phyloP scores from a whole-genome alignment of 2,797 vertebrate species.

The Craterocephalus amniculus region DNA sequence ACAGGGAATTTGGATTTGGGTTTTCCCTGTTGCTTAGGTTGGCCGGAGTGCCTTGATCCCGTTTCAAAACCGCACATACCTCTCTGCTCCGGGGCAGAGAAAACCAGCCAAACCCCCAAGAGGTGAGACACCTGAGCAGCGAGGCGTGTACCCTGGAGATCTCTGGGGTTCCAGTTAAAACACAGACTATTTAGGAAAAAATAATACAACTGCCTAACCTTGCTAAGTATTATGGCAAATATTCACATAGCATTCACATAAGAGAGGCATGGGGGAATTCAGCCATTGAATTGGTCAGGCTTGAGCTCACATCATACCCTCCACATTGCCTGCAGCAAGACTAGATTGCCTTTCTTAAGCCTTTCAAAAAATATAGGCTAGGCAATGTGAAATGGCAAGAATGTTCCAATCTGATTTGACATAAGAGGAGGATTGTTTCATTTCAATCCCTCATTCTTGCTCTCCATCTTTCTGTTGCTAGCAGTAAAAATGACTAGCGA shows the following conservation, averaged over 20 bases:
- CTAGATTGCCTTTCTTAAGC: slow-evolving; percentile 69
- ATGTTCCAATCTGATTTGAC: slow-evolving; percentile 78
- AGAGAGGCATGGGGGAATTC: slow-evolving; percentile 53
- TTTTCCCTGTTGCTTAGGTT: slow-evolving; percentile 64
- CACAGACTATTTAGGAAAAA: slow-evolving; percentile 72
- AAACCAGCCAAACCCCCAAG: slow-evolving; percentile 36
- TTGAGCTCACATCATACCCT: slow-evolving; percentile 52
- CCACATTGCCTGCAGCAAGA: slow-evolving; percentile 61
- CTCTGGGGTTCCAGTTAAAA: slow-evolving; percentile 69
- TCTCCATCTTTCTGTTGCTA: slow-evolving; percentile 22
- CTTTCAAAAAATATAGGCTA: slow-evolving; percentile 55
- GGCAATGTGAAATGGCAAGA: slow-evolving; percentile 76
- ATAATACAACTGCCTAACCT: slow-evolving; percentile 77
- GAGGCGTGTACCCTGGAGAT: slow-evolving; percentile 56
- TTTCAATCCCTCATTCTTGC: slow-evolving; percentile 44
- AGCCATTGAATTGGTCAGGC: slow-evolving; percentile 59
- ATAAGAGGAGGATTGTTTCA: slow-evolving; percentile 76
- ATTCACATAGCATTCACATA: slow-evolving; percentile 66
- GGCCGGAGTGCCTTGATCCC: slow-evolving; percentile 49
- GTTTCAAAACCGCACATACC: slow-evolving; percentile 73
- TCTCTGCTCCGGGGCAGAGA: slow-evolving; percentile 28
- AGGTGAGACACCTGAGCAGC: slow-evolving; percentile 70
- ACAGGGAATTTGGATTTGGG: slow-evolving; percentile 70
- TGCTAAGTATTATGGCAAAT: slow-evolving; percentile 64
- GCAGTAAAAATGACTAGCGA: slow-evolving; percentile 56